Evolutionary conservation across 2,113 vertebrate species (phyloP).

Genomic region (Cettia cetti): DNA sequence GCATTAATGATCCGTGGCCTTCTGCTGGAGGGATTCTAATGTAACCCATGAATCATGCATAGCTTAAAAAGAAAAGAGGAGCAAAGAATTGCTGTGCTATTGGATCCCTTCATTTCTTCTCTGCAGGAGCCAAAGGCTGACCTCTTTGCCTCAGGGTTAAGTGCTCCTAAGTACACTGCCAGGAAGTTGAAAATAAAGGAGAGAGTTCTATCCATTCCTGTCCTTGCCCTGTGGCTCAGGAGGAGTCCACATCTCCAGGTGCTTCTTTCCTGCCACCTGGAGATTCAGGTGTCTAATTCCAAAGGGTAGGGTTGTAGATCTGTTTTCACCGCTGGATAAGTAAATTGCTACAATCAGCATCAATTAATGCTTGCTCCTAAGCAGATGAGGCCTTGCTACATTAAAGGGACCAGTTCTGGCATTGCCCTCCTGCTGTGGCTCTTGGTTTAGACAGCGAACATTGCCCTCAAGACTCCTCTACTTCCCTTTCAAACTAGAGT

Average conservation of each 20-base stretch:
- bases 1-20: neutral
- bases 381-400: neutral
- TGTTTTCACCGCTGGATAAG: neutral
- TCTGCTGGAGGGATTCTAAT: neutral
- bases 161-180: neutral
- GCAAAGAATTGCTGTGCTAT: neutral
- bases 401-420: neutral
- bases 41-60: neutral
- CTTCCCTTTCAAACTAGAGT: neutral
- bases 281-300: neutral
- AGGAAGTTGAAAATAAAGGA: neutral
- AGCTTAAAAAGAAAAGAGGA: neutral
- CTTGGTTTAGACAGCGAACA: neutral
- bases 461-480: neutral
- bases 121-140: neutral
- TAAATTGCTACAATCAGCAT: neutral
- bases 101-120: neutral
- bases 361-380: neutral
- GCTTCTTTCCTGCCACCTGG: neutral
- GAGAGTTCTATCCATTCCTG: neutral
- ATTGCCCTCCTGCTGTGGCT: neutral
- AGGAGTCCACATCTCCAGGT: neutral
- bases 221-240: rapidly evolving
- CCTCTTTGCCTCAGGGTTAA: neutral
- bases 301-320: neutral